Base-by-base conservation (phyloP, 2,888 invertebrate species). In the Dendrolimus pini region DNA sequence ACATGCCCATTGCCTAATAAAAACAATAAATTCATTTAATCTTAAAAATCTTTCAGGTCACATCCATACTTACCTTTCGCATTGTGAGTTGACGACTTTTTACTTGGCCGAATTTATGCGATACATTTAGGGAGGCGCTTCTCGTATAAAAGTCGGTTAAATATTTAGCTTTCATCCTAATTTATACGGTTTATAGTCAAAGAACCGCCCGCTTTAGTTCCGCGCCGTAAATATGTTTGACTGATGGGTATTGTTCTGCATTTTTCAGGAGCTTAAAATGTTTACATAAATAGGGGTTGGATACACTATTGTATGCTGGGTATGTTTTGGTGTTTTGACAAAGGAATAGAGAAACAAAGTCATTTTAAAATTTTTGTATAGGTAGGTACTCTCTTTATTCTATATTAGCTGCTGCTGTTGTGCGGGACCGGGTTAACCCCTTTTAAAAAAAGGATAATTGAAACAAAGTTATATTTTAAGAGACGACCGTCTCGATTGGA, bases 31-130 rank as follows among this genome's bases (percentile, higher is more conserved):
- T 14, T 14, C 1, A 14, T 14, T 14, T 30, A 30, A 30, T 56
- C 18, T 55, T 13, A 10, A 10, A 13, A 52, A 42, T 7, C 53
- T 60, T 53, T 41, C 41, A 30, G 14, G 62, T 66, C 75, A 12
- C 65, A 71, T 83, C 83, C 77, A 68, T 55, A 56, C 41, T 58
- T 69, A 57, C 13, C 67, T 60, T 61, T 58, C 74, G 62, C 59
- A 41, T 60, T 42, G 65, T 67, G 76, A 82, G 81, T 83, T 84
- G 85, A 84, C 82, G 83, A 86, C 78, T 85, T 86, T 86, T 86
- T 85, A 85, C 85, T 83, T 81, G 79, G 77, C 74, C 77, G 77
- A 83, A 83, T 85, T 86, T 85, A 87, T 85, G 84, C 87, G 85
- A 83, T 83, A 84, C 85, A 85, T 86, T 86, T 87, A 81, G 81